These are phyloP conservation scores for Drosophila diplacantha DNA, from an alignment of 2,888 invertebrate species.

Conservation along the genomic window DNA sequence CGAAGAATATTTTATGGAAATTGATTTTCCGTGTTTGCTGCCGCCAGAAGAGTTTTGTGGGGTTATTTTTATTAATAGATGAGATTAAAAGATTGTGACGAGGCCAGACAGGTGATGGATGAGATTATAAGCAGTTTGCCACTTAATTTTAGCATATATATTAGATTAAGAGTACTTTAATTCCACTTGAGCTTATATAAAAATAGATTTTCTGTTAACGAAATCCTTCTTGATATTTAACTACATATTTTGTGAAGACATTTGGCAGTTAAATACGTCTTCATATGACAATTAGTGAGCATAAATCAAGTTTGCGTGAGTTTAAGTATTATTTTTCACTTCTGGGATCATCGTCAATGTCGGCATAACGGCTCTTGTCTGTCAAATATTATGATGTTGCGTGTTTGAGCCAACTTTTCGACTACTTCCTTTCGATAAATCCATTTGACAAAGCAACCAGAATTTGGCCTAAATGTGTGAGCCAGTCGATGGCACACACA, in stretches of 20 bases:
- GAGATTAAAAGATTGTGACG: slow-evolving; percentile 18
- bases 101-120: slow-evolving; percentile 5
- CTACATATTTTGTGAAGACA: not conserved
- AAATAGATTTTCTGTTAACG: not conserved
- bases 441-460: slow-evolving; percentile 44
- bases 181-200: not conserved
- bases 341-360: slow-evolving; percentile 50
- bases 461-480: slow-evolving; percentile 34
- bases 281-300: slow-evolving; percentile 59
- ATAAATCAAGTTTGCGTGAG: slow-evolving; percentile 58
- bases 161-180: not conserved
- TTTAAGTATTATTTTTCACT: slow-evolving; percentile 22
- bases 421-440: slow-evolving; percentile 34
- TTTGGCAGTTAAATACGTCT: slow-evolving; percentile 29
- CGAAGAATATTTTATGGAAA: slow-evolving; percentile 24
- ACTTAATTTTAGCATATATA: not conserved
- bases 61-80: slow-evolving; percentile 2
- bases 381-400: slow-evolving; percentile 53
- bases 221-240: not conserved
- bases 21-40: slow-evolving; percentile 34
- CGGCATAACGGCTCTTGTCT: slow-evolving; percentile 44
- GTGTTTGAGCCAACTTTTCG: slow-evolving; percentile 45
- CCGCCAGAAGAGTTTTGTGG: slow-evolving; percentile 3
- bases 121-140: not conserved
- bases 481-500: slow-evolving; percentile 15